Evolutionary conservation across 1,140 invertebrate genomes (phyloP), one percentile per base, ranked within the genome.

Genomic region (Holotrichia oblita): DNA sequence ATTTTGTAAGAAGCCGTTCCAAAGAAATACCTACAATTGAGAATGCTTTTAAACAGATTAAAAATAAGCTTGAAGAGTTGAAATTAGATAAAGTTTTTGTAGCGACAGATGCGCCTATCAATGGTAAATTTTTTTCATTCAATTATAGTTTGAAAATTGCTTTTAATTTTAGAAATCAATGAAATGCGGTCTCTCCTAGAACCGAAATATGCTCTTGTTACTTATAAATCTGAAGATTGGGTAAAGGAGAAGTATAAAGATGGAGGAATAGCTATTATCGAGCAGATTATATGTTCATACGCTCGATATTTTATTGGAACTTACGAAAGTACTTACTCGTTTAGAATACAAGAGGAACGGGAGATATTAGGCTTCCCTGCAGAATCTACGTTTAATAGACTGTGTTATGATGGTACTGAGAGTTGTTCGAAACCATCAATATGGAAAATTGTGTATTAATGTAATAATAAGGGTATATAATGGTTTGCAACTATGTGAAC

Each of bases 291-390:
- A 81, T 98, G 96, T 89, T 93, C 97, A 0, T 92, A 95, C 88
- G 93, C 96, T 6, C 91, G 92, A 84, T 93, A 93, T 89, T 98
- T 98, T 85, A 92, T 98, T 80, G 98, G 98, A 40, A 97, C 96
- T 0, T 90, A 94, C 85, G 95, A 97, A 85, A 99, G 98, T 80
- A 99, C 98, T 27, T 99, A 98, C 88, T 95, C 97, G 12, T 98
- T 95, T 86, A 90, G 98, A 75, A 99, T 99, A 80, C 97, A 98
- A 89, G 98, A 99, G 87, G 98, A 99, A 86, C 90, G 98, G 64
- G 97, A 99, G 89, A 98, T 99, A 80, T 85, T 99, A 20, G 96
- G 96, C 6, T 97, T 98, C 87, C 88, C 90, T 42, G 88, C 90
- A 79, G 85, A 92, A 44, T 93, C 92, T 14, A 99, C 97, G 22